These are phyloP conservation scores for Phaethon lepturus DNA, from an alignment of 2,113 vertebrate genomes.

Conservation along the genomic window DNA sequence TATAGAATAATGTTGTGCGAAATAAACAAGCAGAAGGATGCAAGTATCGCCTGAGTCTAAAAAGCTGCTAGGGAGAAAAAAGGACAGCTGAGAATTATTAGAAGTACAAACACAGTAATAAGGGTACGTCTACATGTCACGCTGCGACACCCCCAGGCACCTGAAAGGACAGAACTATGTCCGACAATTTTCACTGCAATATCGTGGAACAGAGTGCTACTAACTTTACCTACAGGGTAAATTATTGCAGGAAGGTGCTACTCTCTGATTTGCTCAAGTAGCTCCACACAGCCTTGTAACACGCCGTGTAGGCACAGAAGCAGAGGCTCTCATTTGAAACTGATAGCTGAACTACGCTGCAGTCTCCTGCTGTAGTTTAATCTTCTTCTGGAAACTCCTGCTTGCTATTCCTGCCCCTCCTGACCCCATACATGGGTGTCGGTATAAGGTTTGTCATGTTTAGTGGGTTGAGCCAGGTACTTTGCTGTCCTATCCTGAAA, in stretches of 20 bases:
- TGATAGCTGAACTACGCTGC: not conserved
- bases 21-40: not conserved
- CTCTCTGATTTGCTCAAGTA: not conserved
- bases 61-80: not conserved
- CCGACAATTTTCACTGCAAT: not conserved
- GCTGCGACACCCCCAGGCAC: not conserved
- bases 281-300: not conserved
- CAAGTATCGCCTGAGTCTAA: not conserved
- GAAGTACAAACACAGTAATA: not conserved
- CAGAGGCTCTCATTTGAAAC: not conserved
- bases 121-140: not conserved
- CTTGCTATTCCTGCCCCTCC: not conserved
- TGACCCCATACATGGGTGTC: not conserved
- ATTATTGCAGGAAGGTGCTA: not conserved
- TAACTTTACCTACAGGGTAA: not conserved
- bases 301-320: not conserved
- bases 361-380: not conserved
- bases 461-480: not conserved
- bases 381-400: not conserved
- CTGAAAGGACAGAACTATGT: not conserved
- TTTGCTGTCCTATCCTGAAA: not conserved
- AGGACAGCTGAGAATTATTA: conserved; percentile 6
- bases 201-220: not conserved
- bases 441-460: not conserved
- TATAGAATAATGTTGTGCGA: not conserved